A percentile compares a stretch with the other conserved stretches of the same genome.
Conservation (phyloP, 2,113 vertebrate species). For the Pseudonaja textilis region DNA sequence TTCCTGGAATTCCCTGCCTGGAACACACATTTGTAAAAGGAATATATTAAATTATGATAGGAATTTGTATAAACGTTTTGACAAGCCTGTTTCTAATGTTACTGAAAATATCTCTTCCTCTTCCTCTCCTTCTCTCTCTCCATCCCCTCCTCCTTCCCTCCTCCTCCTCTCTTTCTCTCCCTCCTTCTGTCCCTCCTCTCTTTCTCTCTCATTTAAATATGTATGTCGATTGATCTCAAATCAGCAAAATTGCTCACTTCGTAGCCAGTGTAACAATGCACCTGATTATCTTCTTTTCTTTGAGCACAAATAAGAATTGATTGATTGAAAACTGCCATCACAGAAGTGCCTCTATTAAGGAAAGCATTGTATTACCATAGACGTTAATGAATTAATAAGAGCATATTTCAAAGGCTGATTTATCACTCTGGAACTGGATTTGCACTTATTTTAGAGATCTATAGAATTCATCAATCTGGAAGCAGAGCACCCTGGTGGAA, state of each 20-base stretch:
- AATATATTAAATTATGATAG: background rate
- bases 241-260: background rate
- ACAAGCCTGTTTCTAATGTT: background rate
- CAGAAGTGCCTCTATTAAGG: background rate
- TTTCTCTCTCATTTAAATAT: background rate
- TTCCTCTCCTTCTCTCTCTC: too few relatives aligned
- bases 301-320: background rate
- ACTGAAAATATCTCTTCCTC: fast-evolving
- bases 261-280: background rate
- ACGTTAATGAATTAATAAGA: background rate
- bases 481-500: background rate
- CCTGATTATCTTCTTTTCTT: background rate
- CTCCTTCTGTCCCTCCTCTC: background rate
- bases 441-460: background rate
- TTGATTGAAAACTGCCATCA: fast-evolving
- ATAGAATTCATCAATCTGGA: background rate
- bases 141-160: too few relatives aligned
- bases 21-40: background rate
- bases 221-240: background rate
- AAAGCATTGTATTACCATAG: background rate
- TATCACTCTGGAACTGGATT: background rate
- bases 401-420: background rate
- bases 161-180: background rate
- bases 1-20: slow-evolving; percentile 26
- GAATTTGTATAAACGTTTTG: slow-evolving; percentile 2